Evolutionary conservation across 2,888 invertebrate species (phyloP).

Genomic region (Microchrysa polita): DNA sequence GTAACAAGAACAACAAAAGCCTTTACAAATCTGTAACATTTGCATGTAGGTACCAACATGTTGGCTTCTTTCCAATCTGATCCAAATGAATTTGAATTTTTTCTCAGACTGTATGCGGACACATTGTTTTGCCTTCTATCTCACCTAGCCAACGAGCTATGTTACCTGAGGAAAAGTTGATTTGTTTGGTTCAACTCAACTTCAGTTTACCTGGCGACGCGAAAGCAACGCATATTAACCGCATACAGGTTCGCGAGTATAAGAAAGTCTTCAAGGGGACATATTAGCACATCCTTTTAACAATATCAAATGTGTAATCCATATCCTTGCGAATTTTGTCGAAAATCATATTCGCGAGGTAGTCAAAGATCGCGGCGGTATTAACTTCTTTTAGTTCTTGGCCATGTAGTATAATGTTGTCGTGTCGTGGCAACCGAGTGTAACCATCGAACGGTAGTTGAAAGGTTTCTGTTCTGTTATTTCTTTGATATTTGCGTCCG

Average conservation of each 20-base stretch:
- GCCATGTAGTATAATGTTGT: too few relatives aligned
- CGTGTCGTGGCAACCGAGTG: background rate
- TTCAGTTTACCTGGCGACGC: conserved; percentile 41
- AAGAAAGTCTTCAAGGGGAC: background rate
- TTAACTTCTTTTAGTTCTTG: background rate
- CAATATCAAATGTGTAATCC: background rate
- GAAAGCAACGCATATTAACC: conserved; percentile 11
- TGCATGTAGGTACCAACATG: too few relatives aligned
- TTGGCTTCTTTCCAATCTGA: too few relatives aligned
- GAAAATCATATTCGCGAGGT: background rate
- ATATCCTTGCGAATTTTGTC: background rate
- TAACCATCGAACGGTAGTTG: conserved; percentile 4
- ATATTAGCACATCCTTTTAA: background rate
- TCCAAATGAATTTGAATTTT: background rate
- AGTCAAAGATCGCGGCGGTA: background rate
- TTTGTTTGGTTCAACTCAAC: conserved; percentile 42
- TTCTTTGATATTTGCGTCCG: conserved; percentile 6
- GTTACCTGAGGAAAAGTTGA: conserved; percentile 38
- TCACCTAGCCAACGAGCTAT: conserved; percentile 36
- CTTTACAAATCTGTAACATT: too few relatives aligned
- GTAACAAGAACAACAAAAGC: too few relatives aligned
- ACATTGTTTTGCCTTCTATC: conserved; percentile 28
- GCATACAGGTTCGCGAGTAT: background rate
- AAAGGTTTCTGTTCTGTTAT: conserved; percentile 16
- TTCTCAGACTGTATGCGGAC: background rate